Conservation (phyloP, 2,113 vertebrate species). For the Entomyzon cyanotis region DNA sequence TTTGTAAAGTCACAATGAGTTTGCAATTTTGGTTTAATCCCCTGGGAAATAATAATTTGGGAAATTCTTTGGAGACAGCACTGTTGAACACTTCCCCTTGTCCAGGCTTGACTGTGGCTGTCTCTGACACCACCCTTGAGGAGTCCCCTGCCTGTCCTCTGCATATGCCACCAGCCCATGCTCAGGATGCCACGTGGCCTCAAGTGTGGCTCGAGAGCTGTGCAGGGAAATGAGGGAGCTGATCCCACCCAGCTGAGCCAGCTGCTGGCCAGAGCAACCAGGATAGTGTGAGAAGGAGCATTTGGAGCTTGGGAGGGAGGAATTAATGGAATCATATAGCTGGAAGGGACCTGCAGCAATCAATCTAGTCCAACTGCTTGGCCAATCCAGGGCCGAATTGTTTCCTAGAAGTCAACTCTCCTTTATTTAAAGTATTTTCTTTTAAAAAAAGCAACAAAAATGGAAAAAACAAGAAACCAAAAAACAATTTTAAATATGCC, state of each 20-base stretch:
- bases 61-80: not conserved
- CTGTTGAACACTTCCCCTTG: not conserved
- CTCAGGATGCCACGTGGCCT: not conserved
- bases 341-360: not conserved
- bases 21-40: not conserved
- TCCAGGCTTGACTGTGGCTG: not conserved
- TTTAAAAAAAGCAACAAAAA: not conserved
- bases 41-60: not conserved
- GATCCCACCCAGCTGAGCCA: not conserved
- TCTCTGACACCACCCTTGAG: not conserved
- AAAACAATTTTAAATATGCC: not conserved
- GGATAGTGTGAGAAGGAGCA: not conserved
- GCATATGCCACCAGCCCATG: fast-evolving
- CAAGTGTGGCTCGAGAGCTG: fast-evolving
- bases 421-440: not conserved
- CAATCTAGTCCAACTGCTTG: not conserved
- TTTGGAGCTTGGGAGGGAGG: not conserved
- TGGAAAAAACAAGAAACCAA: not conserved
- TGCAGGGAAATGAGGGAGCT: not conserved
- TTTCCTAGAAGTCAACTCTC: not conserved
- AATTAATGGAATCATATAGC: not conserved
- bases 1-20: not conserved
- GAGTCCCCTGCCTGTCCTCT: not conserved
- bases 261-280: not conserved
- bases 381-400: not conserved